Evolutionary conservation across 2,113 vertebrate species (phyloP).

Genomic region (Erythrocercus mccallii): DNA sequence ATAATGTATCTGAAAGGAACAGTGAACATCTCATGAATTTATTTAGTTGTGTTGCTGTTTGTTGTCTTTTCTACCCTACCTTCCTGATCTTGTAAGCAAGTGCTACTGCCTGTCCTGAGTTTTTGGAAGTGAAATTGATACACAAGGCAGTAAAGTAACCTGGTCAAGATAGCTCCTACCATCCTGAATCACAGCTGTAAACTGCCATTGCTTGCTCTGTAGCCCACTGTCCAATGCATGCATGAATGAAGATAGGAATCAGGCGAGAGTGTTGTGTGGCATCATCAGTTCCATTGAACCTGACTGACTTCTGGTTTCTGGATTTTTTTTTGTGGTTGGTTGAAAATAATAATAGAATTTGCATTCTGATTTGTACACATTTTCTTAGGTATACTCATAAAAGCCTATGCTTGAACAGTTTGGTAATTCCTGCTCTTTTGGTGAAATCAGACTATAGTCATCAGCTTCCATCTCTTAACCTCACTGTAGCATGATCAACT

Average conservation of each 20-base stretch:
- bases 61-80: not conserved
- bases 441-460: not conserved
- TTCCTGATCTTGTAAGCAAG: fast-evolving
- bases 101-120: not conserved
- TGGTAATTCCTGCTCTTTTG: not conserved
- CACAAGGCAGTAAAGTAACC: not conserved
- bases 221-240: not conserved
- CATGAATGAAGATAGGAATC: not conserved
- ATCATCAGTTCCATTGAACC: not conserved
- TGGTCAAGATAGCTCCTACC: not conserved
- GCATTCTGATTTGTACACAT: not conserved
- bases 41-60: not conserved
- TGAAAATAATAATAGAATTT: not conserved
- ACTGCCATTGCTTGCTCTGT: not conserved
- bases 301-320: not conserved
- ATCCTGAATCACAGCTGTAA: not conserved
- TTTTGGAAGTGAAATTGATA: not conserved
- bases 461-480: not conserved
- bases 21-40: not conserved
- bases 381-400: not conserved
- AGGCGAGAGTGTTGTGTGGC: not conserved
- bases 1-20: not conserved
- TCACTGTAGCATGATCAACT: not conserved
- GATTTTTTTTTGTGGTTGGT: not conserved
- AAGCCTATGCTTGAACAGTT: not conserved